Base-by-base conservation (phyloP, 1,140 invertebrate genomes). In the Camponotus floridanus region DNA sequence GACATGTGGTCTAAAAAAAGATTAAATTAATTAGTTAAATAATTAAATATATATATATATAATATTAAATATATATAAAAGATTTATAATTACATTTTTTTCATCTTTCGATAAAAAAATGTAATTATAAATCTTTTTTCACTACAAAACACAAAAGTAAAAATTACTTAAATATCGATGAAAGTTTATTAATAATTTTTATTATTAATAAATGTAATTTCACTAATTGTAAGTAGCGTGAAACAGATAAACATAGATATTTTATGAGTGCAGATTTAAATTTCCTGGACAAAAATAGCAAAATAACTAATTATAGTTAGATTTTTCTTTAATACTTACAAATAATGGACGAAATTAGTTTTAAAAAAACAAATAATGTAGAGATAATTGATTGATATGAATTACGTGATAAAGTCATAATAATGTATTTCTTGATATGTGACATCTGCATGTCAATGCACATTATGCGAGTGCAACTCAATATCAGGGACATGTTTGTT, bases 1-100 rank as follows among this genome's bases (percentile, higher is more conserved):
- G 26, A 21, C n/a, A 48, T 61, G 11, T 21, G 21, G 15, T 36
- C 68, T 83, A 26, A 15, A 9, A 48, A 26, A 61, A 33, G 45
- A 67, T 42, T 26, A 18, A 67, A 67, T 57, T 61, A 67, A 67
- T 57, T 61, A 67, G 55, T 79, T 57, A 39, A 78, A 51, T 48
- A 51, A 18, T 51, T 51, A 51, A 51, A 51, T 51, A 51, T 51
- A 55, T 26, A 78, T 26, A 26, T 26, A 26, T 26, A 48, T 51
- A 33, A 65, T 48, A 6, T 48, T 0, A 21, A 2, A 55, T 55
- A 8, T n/a, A n/a, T n/a, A n/a, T n/a, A n/a, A n/a, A n/a, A n/a
- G n/a, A n/a, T n/a, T n/a, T n/a, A n/a, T n/a, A n/a, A n/a, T n/a
- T n/a, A n/a, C n/a, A n/a, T n/a, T n/a, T n/a, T n/a, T n/a, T n/a